phyloP scores from a whole-genome alignment of 2,888 invertebrate genomes.

The Pachymerium ferrugineum region DNA sequence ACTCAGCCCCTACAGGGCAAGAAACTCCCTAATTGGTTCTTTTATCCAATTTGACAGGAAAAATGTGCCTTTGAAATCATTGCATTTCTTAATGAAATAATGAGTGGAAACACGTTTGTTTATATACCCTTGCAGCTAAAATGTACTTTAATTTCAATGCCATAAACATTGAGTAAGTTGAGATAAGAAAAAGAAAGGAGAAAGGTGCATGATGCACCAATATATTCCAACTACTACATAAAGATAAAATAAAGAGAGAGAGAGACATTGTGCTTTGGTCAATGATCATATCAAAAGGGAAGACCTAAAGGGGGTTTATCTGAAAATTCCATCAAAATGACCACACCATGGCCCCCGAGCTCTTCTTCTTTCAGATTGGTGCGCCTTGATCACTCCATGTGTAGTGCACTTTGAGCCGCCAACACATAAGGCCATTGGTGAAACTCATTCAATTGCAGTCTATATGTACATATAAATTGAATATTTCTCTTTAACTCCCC shows the following conservation, averaged over 20 bases:
- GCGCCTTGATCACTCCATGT: background rate
- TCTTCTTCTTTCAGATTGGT: background rate
- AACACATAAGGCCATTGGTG: background rate
- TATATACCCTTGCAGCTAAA: no score
- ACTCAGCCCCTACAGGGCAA: background rate
- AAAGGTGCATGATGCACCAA: background rate
- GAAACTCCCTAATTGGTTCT: background rate
- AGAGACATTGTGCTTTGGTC: no score
- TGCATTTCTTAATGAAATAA: no score
- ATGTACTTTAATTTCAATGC: background rate
- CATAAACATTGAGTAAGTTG: background rate
- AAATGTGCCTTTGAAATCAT: no score
- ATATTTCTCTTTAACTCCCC: background rate
- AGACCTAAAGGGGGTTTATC: no score
- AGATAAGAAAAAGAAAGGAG: background rate
- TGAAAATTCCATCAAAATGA: background rate
- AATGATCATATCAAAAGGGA: background rate
- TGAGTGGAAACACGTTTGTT: no score
- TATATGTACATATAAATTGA: slow-evolving; percentile 2
- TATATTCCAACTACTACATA: background rate
- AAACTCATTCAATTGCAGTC: background rate
- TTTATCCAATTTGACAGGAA: no score
- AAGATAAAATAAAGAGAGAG: background rate
- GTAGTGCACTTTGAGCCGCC: background rate
- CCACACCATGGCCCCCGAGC: background rate